Evolutionary conservation across 1,140 invertebrate genomes (phyloP), one percentile per base, ranked within the genome.

Genomic region (Lordiphosa clarofinis): DNA sequence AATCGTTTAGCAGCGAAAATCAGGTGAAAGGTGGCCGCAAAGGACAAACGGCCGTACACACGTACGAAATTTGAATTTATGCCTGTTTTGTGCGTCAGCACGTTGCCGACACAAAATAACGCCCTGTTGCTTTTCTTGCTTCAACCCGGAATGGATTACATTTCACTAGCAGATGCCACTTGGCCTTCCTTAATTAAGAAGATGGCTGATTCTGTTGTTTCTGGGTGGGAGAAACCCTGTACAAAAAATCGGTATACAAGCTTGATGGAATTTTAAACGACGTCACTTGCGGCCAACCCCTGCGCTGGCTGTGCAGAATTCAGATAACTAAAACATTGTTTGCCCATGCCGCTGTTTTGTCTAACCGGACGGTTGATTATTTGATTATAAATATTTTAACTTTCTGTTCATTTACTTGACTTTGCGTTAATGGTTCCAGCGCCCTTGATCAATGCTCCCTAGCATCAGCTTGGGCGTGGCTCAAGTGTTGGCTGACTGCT

Each of bases 61-160:
- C 68, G 68, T 72, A 72, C 68, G 55, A 68, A 72, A 68, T 72
- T 68, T 68, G 59, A 68, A 58, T 63, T 68, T 65, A 31, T 65
- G 12, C n/a, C 46, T 39, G 62, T 60, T 65, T 62, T 69, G 66
- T 65, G 62, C 62, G 68, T 71, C 68, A 71, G 64, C 64, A 70
- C 46, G 59, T 58, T 63, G 50, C 13, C 55, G 54, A 49, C 31
- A 49, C 33, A 49, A 49, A 21, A 49, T 49, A 55, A 57, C 40
- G 58, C 37, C 40, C 21, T n/a, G 1, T 11, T n/a, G 4, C n/a
- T 24, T 13, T 48, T 19, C 19, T 38, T 50, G 6, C 35, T 42
- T 4, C 10, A 12, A 8, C 5, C 13, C 47, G 8, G 7, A 50
- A 50, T 38, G 11, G 11, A n/a, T 33, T 4, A 28, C 36, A 11